phyloP scores from a whole-genome alignment of 2,113 vertebrate species.

The Montifringilla adamsi region DNA sequence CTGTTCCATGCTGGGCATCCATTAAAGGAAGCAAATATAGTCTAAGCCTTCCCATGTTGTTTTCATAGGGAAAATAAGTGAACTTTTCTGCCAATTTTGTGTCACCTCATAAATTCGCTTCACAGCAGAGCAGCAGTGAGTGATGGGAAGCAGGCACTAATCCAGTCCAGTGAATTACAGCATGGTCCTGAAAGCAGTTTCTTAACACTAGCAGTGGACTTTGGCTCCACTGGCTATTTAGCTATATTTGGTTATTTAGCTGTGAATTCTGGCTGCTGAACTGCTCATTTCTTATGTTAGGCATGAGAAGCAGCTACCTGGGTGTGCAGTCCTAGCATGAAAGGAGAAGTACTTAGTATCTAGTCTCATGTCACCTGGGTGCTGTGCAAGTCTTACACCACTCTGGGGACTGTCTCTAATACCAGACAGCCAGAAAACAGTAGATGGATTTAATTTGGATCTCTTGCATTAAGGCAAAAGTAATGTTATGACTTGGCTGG shows the following conservation, averaged over 20 bases:
- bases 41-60: neutral
- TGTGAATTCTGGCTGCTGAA: neutral
- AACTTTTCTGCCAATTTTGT: neutral
- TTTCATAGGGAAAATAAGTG: neutral
- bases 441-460: neutral
- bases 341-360: neutral
- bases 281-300: neutral
- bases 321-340: neutral
- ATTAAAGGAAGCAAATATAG: neutral
- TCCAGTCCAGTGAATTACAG: neutral
- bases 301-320: neutral
- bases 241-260: neutral
- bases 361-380: neutral
- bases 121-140: neutral
- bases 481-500: neutral
- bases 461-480: neutral
- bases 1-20: neutral
- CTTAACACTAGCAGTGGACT: neutral
- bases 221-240: neutral
- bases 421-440: neutral
- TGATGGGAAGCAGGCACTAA: neutral
- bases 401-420: neutral
- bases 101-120: neutral
- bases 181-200: neutral
- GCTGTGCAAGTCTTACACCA: neutral